Evolutionary conservation across 2,888 invertebrate species (phyloP).

Genomic region (Rambutsinella grinnellia): DNA sequence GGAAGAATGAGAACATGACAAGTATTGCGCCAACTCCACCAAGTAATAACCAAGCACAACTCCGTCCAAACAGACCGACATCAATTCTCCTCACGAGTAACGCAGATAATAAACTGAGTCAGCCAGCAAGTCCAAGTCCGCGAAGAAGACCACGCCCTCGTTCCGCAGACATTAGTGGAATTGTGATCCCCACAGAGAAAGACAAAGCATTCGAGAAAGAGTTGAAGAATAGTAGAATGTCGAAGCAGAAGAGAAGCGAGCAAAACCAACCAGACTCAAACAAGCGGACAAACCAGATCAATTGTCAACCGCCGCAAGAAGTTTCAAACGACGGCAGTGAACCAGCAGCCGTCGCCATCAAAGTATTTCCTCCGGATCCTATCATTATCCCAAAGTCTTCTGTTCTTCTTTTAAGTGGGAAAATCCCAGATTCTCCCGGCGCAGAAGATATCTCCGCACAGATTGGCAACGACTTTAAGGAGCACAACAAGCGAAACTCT

Average conservation of each 20-base stretch:
- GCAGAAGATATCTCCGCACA: not conserved
- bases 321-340: conserved; percentile 26
- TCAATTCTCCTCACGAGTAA: conserved; percentile 41
- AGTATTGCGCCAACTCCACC: not conserved
- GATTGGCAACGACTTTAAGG: conserved; percentile 12
- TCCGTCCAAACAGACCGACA: conserved; percentile 36
- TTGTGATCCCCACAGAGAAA: conserved; percentile 10
- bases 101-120: conserved; percentile 36
- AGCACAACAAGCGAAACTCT: conserved; percentile 16
- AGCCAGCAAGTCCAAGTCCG: conserved; percentile 7
- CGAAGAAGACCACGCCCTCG: conserved; percentile 4
- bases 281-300: conserved; percentile 4
- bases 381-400: conserved; percentile 50
- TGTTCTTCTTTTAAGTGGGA: conserved; percentile 24
- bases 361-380: conserved; percentile 52
- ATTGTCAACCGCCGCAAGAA: not conserved
- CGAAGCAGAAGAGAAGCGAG: conserved; percentile 15
- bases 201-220: conserved; percentile 14
- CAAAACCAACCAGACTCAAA: conserved; percentile 2
- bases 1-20: conserved; percentile 39
- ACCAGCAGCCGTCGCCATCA: conserved; percentile 54
- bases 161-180: conserved; percentile 9
- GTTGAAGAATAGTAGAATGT: conserved; percentile 11
- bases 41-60: conserved; percentile 6
- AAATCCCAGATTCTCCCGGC: conserved; percentile 16